Evolutionary conservation across 2,113 vertebrate genomes (phyloP).

Genomic region (Cyprinodon tularosa): DNA sequence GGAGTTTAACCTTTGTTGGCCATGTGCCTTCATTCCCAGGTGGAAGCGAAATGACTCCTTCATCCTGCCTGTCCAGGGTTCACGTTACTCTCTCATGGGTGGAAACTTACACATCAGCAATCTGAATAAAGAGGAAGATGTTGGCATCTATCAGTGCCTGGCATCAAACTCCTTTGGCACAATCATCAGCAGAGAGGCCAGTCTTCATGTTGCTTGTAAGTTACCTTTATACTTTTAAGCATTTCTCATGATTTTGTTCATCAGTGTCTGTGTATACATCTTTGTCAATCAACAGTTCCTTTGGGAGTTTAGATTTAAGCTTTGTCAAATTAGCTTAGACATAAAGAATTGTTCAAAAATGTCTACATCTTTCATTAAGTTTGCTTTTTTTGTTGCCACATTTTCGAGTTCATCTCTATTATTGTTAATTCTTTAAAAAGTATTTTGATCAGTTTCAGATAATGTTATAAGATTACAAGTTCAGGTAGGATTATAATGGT

Average conservation of each 20-base stretch:
- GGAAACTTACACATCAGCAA: conserved; percentile 91
- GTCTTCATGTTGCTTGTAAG: conserved; percentile 94
- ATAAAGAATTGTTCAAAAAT: no score
- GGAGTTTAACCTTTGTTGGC: neutral
- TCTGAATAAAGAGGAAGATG: conserved; percentile 88
- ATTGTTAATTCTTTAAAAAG: no score
- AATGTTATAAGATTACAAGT: neutral
- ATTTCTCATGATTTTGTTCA: neutral
- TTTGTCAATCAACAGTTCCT: neutral
- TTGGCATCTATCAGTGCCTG: conserved; percentile 91
- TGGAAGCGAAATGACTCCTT: conserved; percentile 93
- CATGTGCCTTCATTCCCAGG: conserved; percentile 76
- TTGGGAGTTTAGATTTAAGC: no score
- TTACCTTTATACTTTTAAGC: conserved; percentile 65
- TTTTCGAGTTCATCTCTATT: no score
- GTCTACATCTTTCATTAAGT: no score
- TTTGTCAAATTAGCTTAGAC: no score
- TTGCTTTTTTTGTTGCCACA: no score
- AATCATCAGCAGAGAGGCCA: conserved; percentile 90
- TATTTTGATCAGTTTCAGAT: no score
- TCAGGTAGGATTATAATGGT: neutral
- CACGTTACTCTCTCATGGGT: conserved; percentile 86
- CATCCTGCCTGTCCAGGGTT: conserved; percentile 83
- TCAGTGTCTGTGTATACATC: neutral
- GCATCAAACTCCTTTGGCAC: conserved; percentile 93